These are phyloP conservation scores for Pollenia angustigena DNA, from an alignment of 2,888 invertebrate species.

Conservation along the genomic window DNA sequence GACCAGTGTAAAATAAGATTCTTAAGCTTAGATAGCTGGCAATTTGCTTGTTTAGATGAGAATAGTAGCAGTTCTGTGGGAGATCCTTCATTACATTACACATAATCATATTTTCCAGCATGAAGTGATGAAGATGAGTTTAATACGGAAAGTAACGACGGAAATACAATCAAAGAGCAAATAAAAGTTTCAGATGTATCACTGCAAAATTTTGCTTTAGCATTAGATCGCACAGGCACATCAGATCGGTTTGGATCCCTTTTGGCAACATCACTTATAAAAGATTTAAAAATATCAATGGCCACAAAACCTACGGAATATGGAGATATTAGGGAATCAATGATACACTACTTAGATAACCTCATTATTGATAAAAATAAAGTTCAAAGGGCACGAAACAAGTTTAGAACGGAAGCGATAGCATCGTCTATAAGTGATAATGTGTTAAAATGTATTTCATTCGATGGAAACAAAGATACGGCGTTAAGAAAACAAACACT, in stretches of 20 bases:
- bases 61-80: too few species aligned
- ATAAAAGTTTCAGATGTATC: conserved; percentile 28
- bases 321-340: not conserved
- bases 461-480: too few species aligned
- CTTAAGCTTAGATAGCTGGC: too few species aligned
- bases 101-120: too few species aligned
- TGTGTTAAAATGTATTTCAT: conserved; percentile 21
- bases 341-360: not conserved
- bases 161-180: not conserved
- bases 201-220: conserved; percentile 16
- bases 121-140: too few species aligned
- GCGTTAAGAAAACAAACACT: too few species aligned
- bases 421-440: not conserved
- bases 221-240: conserved; percentile 5
- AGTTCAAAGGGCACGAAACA: conserved; percentile 16
- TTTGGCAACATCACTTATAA: conserved; percentile 21
- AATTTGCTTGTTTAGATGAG: too few species aligned
- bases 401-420: conserved; percentile 31
- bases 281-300: conserved; percentile 25
- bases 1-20: too few species aligned
- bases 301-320: not conserved
- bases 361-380: conserved; percentile 34
- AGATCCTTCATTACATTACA: too few species aligned
- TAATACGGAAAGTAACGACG: too few species aligned
- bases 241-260: conserved; percentile 33